Evolutionary conservation across 2,797 vertebrate species (phyloP).

Genomic region (Semotilus atromaculatus): DNA sequence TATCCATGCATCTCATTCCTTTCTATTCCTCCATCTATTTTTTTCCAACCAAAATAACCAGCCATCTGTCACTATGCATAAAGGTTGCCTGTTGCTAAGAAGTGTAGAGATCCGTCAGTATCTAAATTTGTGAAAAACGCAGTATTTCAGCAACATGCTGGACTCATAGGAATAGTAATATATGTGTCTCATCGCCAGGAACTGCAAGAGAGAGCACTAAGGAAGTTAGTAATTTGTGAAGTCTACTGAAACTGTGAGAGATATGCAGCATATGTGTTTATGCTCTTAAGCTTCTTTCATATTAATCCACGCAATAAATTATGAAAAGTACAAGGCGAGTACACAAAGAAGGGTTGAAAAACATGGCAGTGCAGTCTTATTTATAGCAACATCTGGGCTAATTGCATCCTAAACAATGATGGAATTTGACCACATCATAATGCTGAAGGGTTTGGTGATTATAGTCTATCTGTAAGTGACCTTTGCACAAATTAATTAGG

Average conservation of each 20-base stretch:
- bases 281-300: not conserved
- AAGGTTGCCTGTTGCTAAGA: conserved; percentile 82
- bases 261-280: not conserved
- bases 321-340: not conserved
- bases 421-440: not conserved
- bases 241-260: not conserved
- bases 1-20: conserved; percentile 53
- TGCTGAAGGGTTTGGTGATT: conserved; percentile 10
- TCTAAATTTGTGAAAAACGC: conserved; percentile 60
- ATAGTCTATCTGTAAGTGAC: not conserved
- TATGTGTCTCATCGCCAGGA: not conserved
- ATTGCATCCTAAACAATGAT: not conserved
- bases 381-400: conserved; percentile 7
- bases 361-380: not conserved
- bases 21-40: conserved; percentile 53
- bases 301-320: not conserved
- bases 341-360: not conserved
- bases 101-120: conserved; percentile 71
- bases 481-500: not conserved
- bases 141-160: not conserved
- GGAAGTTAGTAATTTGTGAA: conserved; percentile 13
- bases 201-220: not conserved
- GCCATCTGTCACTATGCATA: conserved; percentile 82
- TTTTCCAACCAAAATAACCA: conserved; percentile 81
- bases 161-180: not conserved